phyloP scores from a whole-genome alignment of 2,888 invertebrate genomes.

The Eristalis arbustorum region DNA sequence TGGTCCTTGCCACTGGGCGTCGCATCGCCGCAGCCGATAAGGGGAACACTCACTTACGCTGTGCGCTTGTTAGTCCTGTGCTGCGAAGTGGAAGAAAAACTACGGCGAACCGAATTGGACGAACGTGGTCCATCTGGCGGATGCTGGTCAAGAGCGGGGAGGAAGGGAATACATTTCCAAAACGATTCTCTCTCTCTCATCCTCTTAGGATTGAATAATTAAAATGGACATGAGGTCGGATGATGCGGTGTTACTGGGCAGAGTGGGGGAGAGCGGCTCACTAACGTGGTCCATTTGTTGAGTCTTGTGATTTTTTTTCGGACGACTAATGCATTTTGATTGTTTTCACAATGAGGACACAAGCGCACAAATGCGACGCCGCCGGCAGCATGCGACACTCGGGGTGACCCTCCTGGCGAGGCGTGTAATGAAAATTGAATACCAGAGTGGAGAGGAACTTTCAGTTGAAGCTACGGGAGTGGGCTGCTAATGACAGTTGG shows the following conservation, averaged over 20 bases:
- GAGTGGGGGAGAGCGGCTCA: background rate
- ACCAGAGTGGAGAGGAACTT: background rate
- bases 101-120: background rate
- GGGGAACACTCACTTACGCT: slow-evolving; percentile 53
- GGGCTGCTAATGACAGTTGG: background rate
- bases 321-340: slow-evolving; percentile 64
- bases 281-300: too few relatives aligned
- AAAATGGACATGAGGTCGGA: slow-evolving; percentile 67
- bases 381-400: background rate
- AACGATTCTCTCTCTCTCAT: slow-evolving; percentile 34
- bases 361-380: background rate
- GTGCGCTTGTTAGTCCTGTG: slow-evolving; percentile 39
- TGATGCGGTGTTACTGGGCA: slow-evolving; percentile 51
- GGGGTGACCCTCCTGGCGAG: background rate
- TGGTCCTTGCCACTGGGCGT: background rate
- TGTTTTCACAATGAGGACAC: slow-evolving; percentile 30
- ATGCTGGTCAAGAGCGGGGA: background rate
- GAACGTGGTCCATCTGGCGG: background rate
- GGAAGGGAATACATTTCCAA: slow-evolving; percentile 23
- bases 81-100: slow-evolving; percentile 2
- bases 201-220: slow-evolving; percentile 67
- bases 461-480: background rate
- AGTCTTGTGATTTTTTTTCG: slow-evolving; percentile 36
- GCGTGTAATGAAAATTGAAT: background rate
- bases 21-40: slow-evolving; percentile 9